Conservation (phyloP, 2,888 invertebrate genomes). For the Drosophila ustulata region DNA sequence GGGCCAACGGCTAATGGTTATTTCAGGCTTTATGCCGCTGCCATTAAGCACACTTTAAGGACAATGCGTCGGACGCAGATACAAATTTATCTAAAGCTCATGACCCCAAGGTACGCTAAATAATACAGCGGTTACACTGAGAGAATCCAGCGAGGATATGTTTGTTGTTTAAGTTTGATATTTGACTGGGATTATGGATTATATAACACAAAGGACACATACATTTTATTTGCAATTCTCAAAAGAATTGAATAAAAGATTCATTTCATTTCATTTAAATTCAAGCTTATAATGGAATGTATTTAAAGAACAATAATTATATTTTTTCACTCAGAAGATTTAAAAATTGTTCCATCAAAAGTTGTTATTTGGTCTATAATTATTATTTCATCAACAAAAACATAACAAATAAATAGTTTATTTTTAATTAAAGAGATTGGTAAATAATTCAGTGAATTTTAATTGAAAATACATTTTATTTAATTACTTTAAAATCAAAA, state of each 20-base stretch:
- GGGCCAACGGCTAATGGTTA: slow-evolving; percentile 6
- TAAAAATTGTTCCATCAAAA: too few relatives aligned
- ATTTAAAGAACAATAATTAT: too few relatives aligned
- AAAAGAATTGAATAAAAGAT: too few relatives aligned
- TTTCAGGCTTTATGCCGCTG: slow-evolving; percentile 35
- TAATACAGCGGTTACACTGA: not conserved
- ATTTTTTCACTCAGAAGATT: too few relatives aligned
- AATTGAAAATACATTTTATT: not conserved
- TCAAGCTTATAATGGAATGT: too few relatives aligned
- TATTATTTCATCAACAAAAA: too few relatives aligned
- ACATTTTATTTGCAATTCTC: not conserved
- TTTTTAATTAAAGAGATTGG: too few relatives aligned
- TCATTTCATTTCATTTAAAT: too few relatives aligned
- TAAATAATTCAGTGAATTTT: not conserved
- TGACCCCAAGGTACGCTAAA: not conserved
- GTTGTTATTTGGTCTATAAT: too few relatives aligned
- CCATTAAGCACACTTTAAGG: slow-evolving; percentile 42
- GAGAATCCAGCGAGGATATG: not conserved
- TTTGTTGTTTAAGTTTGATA: not conserved
- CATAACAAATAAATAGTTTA: too few relatives aligned
- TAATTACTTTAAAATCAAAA: not conserved
- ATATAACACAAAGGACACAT: not conserved
- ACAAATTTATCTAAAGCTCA: slow-evolving; percentile 3
- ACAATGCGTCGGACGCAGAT: not conserved
- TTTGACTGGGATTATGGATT: not conserved